Base-by-base conservation (phyloP, 2,113 vertebrate genomes). In the Murina feae region DNA sequence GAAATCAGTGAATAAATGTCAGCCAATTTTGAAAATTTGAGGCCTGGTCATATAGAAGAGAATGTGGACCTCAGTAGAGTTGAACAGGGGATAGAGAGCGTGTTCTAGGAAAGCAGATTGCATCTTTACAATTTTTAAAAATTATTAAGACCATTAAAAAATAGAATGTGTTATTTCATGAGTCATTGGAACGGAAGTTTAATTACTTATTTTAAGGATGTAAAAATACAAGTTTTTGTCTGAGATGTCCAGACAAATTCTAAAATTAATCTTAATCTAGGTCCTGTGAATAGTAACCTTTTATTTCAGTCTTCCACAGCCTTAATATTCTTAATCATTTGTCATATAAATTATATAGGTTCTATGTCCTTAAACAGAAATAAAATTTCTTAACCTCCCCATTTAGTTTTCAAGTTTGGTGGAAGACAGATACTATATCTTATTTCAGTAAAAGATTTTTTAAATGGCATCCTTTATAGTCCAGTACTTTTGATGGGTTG, bases 311-410 rank as follows among this genome's bases (percentile, higher is more conserved):
- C 74, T 81, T 65, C 18, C 18, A 32, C n/a, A 21, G 71, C 0
- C 4, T 76, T 55, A 74, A 90, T 94, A 81, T 66, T 53, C 81
- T 65, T 94, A 80, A 72, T 63, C 25, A 55, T 80, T 71, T 91
- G 32, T 90, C 35, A 37, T 35, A 21, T 55, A 55, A 81, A 14
- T 72, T 91, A n/a, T 18, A 68, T 58, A 86, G 75, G 23, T 91
- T 14, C 65, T 86, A 20, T 25, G 37, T 28, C 37, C 35, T 75
- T 75, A 91, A 87, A 20, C 23, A 86, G 53, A 58, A 87, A 53
- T 65, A 80, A 55, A 84, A 80, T 74, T 32, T 82, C 72, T 10
- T 86, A 35, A 30, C 35, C 55, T 86, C 20, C n/a, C 14, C 18
- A 9, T 66, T 42, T 69, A 65, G 42, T 65, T 90, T 86, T 42